These are phyloP conservation scores for Ceyx margarethae DNA, from an alignment of 2,113 vertebrate species.

Conservation along the genomic window DNA sequence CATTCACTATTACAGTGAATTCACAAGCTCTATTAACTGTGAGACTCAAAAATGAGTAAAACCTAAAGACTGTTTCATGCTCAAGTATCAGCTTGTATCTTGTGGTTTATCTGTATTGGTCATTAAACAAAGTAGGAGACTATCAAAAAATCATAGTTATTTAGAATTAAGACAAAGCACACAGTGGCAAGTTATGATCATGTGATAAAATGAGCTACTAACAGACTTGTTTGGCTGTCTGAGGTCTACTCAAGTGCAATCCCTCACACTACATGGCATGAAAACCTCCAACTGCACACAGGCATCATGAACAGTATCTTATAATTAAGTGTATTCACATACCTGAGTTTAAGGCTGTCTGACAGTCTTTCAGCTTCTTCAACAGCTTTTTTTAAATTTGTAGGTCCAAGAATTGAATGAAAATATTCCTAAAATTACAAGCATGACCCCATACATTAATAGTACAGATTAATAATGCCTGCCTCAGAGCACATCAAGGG, in stretches of 20 bases:
- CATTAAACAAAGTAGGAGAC: background rate
- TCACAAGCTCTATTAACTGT: background rate
- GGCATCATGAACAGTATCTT: background rate
- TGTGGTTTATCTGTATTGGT: background rate
- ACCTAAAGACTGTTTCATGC: background rate
- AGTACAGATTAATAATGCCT: background rate
- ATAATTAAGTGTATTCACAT: background rate
- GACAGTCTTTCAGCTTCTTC: conserved; percentile 98
- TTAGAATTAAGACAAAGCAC: background rate
- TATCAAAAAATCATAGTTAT: background rate
- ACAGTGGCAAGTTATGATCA: background rate
- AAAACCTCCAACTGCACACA: background rate
- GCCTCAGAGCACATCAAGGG: background rate
- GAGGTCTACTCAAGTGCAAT: background rate
- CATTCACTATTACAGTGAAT: background rate
- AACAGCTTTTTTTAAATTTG: conserved; percentile 92
- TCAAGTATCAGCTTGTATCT: background rate
- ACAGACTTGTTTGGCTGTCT: background rate
- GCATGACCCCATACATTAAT: background rate
- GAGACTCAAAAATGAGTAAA: background rate
- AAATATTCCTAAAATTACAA: conserved; percentile 86
- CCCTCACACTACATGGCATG: background rate
- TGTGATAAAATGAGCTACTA: background rate
- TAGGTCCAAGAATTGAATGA: conserved; percentile 88
- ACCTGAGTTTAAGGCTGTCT: conserved; percentile 94